Evolutionary conservation across 2,888 invertebrate species (phyloP), one percentile per base, ranked within the genome.

Genomic region (Calameuta pallipes): DNA sequence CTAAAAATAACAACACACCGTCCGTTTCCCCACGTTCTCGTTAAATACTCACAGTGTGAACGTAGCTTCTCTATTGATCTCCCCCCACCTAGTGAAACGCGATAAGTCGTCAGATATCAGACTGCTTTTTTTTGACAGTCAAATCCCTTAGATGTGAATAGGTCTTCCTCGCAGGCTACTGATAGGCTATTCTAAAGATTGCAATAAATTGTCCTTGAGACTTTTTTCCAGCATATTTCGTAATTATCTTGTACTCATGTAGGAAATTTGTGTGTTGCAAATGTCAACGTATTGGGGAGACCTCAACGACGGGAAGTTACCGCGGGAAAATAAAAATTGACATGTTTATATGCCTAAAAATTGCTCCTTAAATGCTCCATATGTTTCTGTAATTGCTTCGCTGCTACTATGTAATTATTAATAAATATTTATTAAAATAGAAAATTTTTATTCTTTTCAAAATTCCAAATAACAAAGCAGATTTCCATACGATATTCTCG

Each of bases 11-110:
- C 12, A 31, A 71, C 34, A 71, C 71, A 31, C 71, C 71, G 71
- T 6, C 33, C 4, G 33, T 12, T 56, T 56, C 56, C 56, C 23
- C 56, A 56, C 23, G 9, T 23, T 23, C 71, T 9, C 13, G 71
- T 33, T 71, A 23, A 31, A 12, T 23, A 34, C 71, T 71, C 34
- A 9, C 31, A 71, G 71, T 69, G 76, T 70, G 76, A 76, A 76
- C 73, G 73, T 76, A 76, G 73, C 76, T 76, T 70, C 69, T 71
- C 71, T 76, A 76, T 76, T 76, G 76, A 76, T 76, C 31, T 76
- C 71, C 30, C 69, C 71, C 37, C 56, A 56, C 56, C 56, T 56
- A 23, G 56, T 56, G 56, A 56, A 56, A 56, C 23, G 9, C 56
- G 56, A 23, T 41, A 23, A 56, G 23, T 23, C 15, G 9, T 23